Evolutionary conservation across 2,797 vertebrate species (phyloP).

Genomic region (Mus spretus): DNA sequence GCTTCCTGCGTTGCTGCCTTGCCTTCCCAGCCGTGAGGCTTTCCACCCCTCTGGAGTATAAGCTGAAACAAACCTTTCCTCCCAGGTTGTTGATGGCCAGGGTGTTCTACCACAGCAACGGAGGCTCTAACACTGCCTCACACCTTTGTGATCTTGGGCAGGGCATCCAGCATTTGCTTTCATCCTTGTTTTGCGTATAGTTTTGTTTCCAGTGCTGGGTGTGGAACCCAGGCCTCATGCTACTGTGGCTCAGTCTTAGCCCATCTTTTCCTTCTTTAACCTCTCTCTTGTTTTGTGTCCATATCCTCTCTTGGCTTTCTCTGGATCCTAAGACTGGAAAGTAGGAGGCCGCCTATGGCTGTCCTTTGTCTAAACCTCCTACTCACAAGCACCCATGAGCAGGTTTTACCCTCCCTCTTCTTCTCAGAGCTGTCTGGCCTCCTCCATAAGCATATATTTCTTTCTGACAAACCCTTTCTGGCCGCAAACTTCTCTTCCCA

Average conservation of each 20-base stretch:
- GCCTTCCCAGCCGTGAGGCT: no score
- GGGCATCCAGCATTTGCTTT: background rate
- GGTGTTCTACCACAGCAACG: background rate
- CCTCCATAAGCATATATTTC: background rate
- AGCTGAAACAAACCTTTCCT: background rate
- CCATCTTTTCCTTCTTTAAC: background rate
- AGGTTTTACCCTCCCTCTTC: no score
- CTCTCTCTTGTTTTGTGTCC: background rate
- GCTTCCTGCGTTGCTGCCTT: background rate
- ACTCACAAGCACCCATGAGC: background rate
- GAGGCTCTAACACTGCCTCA: fast-evolving
- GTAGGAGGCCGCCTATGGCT: background rate
- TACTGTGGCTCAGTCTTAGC: background rate
- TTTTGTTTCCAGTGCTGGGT: background rate
- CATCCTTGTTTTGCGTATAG: background rate
- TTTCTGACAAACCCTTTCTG: background rate
- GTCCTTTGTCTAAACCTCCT: background rate
- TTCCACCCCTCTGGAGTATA: background rate
- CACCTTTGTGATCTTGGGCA: background rate
- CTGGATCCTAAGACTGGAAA: background rate
- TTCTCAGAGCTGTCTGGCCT: background rate
- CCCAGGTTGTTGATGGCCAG: background rate
- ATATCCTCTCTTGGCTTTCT: background rate
- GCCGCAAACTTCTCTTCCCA: background rate
- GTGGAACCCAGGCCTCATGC: background rate